These are phyloP conservation scores for Tretioscincus oriximinensis DNA, from an alignment of 2,113 vertebrate genomes.

Conservation along the genomic window DNA sequence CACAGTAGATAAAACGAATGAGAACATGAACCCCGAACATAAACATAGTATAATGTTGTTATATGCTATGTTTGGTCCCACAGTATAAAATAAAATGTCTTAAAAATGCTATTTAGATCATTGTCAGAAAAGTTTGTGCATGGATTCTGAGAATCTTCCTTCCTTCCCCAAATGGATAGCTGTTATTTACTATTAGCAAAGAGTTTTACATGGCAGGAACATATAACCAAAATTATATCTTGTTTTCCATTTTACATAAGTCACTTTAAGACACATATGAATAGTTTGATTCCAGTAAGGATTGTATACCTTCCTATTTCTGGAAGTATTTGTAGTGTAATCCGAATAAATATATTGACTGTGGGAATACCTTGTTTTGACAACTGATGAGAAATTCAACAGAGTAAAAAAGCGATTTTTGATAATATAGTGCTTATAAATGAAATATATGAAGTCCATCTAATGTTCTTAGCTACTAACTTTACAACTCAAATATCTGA, in stretches of 20 bases:
- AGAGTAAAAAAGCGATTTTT: slow-evolving; percentile 37
- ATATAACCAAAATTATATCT: slow-evolving; percentile 1
- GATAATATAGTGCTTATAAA: slow-evolving; percentile 17
- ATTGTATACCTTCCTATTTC: slow-evolving; percentile 56
- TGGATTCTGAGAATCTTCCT: slow-evolving; percentile 26
- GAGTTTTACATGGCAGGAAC: not conserved
- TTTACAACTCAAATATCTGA: not conserved
- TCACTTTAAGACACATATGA: not conserved
- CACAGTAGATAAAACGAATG: slow-evolving; percentile 15
- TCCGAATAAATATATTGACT: slow-evolving; percentile 25
- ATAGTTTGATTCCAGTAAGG: slow-evolving; percentile 13
- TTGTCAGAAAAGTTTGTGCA: not conserved
- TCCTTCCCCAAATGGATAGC: slow-evolving; percentile 5
- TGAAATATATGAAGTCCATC: slow-evolving; percentile 45
- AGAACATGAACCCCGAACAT: slow-evolving; percentile 1
- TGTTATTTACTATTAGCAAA: slow-evolving; percentile 39
- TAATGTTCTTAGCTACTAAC: slow-evolving; percentile 44
- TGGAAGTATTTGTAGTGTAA: slow-evolving; percentile 34
- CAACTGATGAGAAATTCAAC: not conserved
- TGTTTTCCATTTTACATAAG: no score
- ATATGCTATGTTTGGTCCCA: slow-evolving; percentile 16
- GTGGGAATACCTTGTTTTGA: slow-evolving; percentile 37
- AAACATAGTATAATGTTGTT: slow-evolving; percentile 18
- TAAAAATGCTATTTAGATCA: not conserved
- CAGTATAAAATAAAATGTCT: slow-evolving; percentile 7